phyloP scores from a whole-genome alignment of 1,140 invertebrate genomes.

The Aporrectodea caliginosa region DNA sequence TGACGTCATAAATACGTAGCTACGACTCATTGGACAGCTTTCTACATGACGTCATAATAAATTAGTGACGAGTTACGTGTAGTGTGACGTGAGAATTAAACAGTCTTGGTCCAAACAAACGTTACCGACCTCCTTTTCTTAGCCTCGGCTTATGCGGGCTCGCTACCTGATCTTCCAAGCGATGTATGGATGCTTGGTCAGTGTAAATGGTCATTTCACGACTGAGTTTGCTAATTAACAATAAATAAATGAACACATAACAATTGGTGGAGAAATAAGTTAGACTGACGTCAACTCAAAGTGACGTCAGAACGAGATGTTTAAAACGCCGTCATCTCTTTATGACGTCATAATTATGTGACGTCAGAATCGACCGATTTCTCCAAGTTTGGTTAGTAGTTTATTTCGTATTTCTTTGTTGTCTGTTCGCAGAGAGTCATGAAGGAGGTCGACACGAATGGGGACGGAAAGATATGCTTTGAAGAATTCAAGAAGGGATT shows the following conservation, averaged over 20 bases:
- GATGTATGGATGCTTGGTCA: too few relatives aligned
- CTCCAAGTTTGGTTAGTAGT: not conserved
- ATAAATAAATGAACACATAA: not conserved
- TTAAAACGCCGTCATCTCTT: not conserved
- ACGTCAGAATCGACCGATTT: not conserved
- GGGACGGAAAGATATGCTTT: not conserved
- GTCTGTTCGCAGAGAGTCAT: not conserved
- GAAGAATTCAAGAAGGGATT: not conserved
- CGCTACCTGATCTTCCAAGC: too few relatives aligned
- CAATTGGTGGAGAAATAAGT: not conserved
- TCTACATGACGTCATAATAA: too few relatives aligned
- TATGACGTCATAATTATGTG: not conserved
- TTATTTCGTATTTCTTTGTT: not conserved
- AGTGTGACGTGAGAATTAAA: too few relatives aligned
- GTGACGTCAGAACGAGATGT: not conserved
- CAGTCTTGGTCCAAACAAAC: too few relatives aligned
- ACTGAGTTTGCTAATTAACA: too few relatives aligned
- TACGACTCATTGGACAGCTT: too few relatives aligned
- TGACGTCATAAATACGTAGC: too few relatives aligned
- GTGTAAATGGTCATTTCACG: too few relatives aligned
- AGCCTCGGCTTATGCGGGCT: too few relatives aligned
- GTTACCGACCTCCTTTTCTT: too few relatives aligned
- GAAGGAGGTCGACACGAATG: not conserved
- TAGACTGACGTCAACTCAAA: not conserved
- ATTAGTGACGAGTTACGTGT: too few relatives aligned